Percentiles rank a stretch among this genome's conserved stretches.
Evolutionary conservation across 2,888 invertebrate species (phyloP).

Genomic region (Ennomos fuscantarius): DNA sequence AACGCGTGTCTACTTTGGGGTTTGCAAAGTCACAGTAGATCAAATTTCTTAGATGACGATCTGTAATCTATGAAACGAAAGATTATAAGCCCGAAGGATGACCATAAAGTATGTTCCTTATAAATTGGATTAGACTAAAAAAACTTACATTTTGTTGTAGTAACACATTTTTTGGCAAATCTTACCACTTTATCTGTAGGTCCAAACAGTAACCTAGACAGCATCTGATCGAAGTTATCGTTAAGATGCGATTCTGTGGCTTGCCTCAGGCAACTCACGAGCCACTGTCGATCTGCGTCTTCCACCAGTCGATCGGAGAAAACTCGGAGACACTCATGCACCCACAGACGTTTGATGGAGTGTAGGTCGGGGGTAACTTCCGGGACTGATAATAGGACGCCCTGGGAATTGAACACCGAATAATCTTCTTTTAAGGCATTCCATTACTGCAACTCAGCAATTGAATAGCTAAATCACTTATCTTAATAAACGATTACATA

Average conservation of each 20-base stretch:
- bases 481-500: too few species aligned
- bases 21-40: slow-evolving; percentile 98
- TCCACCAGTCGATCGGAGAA: slow-evolving; percentile 97
- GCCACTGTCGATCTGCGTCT: slow-evolving; percentile 92
- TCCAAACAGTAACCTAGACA: slow-evolving; percentile 84
- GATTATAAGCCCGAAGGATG: too few species aligned
- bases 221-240: slow-evolving; percentile 88
- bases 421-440: not conserved
- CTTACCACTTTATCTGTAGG: slow-evolving; percentile 59
- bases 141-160: too few species aligned
- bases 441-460: too few species aligned
- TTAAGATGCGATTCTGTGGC: slow-evolving; percentile 86
- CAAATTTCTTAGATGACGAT: slow-evolving; percentile 92
- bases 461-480: too few species aligned
- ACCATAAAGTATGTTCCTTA: too few species aligned
- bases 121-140: too few species aligned
- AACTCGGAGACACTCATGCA: slow-evolving; percentile 96
- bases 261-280: slow-evolving; percentile 88
- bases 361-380: slow-evolving; percentile 94
- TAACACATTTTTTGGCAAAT: not conserved
- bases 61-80: slow-evolving; percentile 85
- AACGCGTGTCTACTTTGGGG: slow-evolving; percentile 94
- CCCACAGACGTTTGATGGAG: slow-evolving; percentile 96
- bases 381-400: slow-evolving; percentile 95
- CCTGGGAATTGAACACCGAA: slow-evolving; percentile 78